A percentile compares a stretch with the other conserved stretches of the same genome.
Evolutionary conservation across 2,888 invertebrate genomes (phyloP).

Genomic region (Megastigmus dorsalis): DNA sequence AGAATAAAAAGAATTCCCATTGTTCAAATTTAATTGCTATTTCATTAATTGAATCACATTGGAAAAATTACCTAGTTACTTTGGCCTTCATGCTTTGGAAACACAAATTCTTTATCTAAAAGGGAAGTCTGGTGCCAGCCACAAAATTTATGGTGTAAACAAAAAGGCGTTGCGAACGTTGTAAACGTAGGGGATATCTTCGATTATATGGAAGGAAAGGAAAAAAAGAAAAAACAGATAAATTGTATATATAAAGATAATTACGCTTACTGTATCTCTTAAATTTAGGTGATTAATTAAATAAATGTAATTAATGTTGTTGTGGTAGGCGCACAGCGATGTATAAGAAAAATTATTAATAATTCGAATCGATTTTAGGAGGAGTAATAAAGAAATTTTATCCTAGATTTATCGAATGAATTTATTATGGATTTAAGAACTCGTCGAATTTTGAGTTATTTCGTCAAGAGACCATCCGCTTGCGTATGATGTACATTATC

Average conservation of each 20-base stretch:
- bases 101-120: conserved; percentile 54
- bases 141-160: conserved; percentile 40
- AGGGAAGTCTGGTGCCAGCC: conserved; percentile 63
- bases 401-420: conserved; percentile 65
- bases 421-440: conserved; percentile 41
- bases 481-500: conserved; percentile 49
- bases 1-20: too few relatives aligned
- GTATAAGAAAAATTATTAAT: conserved; percentile 71
- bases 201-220: conserved; percentile 64
- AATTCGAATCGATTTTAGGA: conserved; percentile 72
- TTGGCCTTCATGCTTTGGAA: conserved; percentile 56
- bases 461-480: conserved; percentile 39
- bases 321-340: conserved; percentile 74
- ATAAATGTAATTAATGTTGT: conserved; percentile 74
- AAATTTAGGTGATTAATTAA: conserved; percentile 73
- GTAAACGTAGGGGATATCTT: conserved; percentile 59
- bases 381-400: conserved; percentile 73
- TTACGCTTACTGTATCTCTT: conserved; percentile 74
- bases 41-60: neutral
- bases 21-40: conserved; percentile 32
- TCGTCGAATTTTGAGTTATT: conserved; percentile 49
- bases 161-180: conserved; percentile 61
- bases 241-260: conserved; percentile 73
- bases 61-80: conserved; percentile 17
- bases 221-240: conserved; percentile 62